phyloP scores from a whole-genome alignment of 2,797 vertebrate genomes.

The Tolypeutes matacus region DNA sequence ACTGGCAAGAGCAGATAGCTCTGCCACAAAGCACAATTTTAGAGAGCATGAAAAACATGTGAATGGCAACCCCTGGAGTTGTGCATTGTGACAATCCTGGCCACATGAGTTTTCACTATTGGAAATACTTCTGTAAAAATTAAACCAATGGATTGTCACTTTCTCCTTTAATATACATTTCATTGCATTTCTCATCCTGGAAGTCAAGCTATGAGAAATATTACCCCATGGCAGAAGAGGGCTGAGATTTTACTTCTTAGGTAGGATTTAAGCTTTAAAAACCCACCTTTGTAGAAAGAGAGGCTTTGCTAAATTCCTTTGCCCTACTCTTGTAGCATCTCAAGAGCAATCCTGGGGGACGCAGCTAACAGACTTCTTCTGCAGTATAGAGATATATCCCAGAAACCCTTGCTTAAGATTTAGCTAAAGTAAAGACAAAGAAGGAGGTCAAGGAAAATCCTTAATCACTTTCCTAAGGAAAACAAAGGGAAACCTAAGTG shows the following conservation, averaged over 20 bases:
- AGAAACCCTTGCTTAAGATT: background rate
- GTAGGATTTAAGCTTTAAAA: background rate
- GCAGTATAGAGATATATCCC: background rate
- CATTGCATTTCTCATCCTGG: background rate
- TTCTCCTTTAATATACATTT: background rate
- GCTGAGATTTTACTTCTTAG: background rate
- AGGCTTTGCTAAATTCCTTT: background rate
- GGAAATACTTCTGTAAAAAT: background rate
- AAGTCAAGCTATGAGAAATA: slow-evolving; percentile 15
- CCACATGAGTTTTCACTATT: background rate
- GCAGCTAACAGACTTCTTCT: background rate
- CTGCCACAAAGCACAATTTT: background rate
- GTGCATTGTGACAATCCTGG: background rate
- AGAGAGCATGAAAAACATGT: background rate
- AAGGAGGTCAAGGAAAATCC: background rate
- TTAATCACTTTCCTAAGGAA: background rate
- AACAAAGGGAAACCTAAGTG: background rate
- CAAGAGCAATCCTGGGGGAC: background rate
- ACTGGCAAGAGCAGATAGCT: background rate
- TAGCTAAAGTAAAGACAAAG: background rate
- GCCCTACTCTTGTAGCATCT: background rate
- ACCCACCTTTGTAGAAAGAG: background rate
- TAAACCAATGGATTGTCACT: background rate
- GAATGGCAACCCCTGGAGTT: background rate
- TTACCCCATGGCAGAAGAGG: background rate